These are phyloP conservation scores for Psittacus erithacus DNA, from an alignment of 2,113 vertebrate species.

Conservation along the genomic window DNA sequence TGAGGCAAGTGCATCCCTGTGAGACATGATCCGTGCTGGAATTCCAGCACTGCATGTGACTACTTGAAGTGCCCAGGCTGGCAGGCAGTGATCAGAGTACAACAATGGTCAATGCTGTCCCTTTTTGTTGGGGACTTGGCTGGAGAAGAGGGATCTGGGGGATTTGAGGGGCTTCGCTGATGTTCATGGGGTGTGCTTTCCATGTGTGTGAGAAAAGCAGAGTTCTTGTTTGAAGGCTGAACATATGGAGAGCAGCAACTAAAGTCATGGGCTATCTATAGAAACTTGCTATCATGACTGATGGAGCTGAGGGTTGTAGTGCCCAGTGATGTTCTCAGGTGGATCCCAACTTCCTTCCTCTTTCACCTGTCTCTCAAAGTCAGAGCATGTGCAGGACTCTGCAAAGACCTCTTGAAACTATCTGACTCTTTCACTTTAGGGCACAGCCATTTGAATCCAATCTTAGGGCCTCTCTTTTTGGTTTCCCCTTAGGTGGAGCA, in stretches of 20 bases:
- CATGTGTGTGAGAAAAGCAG: not conserved
- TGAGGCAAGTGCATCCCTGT: not conserved
- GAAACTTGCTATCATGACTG: not conserved
- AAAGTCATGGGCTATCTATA: not conserved
- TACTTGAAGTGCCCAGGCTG: not conserved
- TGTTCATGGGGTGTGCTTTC: not conserved
- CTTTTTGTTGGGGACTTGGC: rapidly evolving
- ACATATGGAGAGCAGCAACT: not conserved
- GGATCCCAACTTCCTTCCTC: not conserved
- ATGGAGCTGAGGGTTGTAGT: not conserved
- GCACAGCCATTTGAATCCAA: no score
- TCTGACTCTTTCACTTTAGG: not conserved
- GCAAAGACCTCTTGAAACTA: not conserved
- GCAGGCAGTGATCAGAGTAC: rapidly evolving
- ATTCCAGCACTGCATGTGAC: not conserved
- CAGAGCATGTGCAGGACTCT: not conserved
- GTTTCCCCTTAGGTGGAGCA: constrained; percentile 79
- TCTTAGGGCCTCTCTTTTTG: not conserved
- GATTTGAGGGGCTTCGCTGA: not conserved
- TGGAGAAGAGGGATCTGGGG: not conserved
- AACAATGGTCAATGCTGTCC: rapidly evolving
- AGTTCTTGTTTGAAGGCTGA: not conserved
- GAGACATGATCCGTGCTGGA: not conserved
- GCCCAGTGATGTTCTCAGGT: not conserved
- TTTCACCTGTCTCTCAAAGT: not conserved